Evolutionary conservation across 2,888 invertebrate species (phyloP).

Genomic region (Spicauda simplicius): DNA sequence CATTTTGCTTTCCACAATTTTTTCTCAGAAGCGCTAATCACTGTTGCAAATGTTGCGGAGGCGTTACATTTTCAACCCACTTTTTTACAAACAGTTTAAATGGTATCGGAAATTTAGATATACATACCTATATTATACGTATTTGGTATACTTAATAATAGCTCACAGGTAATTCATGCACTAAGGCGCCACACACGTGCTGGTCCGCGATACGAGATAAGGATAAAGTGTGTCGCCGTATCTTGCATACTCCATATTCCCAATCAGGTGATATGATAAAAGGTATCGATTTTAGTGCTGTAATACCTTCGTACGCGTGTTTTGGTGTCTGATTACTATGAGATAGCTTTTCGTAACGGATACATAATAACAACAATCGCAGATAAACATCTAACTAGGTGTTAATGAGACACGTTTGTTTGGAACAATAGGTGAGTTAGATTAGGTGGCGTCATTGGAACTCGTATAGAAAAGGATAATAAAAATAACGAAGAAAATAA

Average conservation of each 20-base stretch:
- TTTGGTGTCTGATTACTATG: not conserved
- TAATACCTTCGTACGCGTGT: not conserved
- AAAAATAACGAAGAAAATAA: too few relatives aligned
- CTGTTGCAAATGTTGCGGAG: too few relatives aligned
- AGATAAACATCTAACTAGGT: not conserved
- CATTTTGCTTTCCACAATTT: too few relatives aligned
- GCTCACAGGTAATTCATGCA: not conserved
- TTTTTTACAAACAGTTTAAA: too few relatives aligned
- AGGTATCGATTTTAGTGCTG: not conserved
- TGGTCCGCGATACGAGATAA: slow-evolving; percentile 11
- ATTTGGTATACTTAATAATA: too few relatives aligned
- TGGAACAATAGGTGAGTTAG: too few relatives aligned
- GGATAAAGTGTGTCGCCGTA: slow-evolving; percentile 19
- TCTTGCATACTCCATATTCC: slow-evolving; percentile 12
- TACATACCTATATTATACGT: too few relatives aligned
- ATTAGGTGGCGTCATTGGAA: too few relatives aligned
- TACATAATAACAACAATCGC: not conserved
- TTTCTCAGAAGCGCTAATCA: too few relatives aligned
- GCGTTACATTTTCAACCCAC: too few relatives aligned
- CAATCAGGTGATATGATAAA: slow-evolving; percentile 9
- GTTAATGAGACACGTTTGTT: not conserved
- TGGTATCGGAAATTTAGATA: too few relatives aligned
- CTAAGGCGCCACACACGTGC: slow-evolving; percentile 1
- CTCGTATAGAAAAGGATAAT: too few relatives aligned
- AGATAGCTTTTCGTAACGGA: not conserved